Evolutionary conservation across 2,113 vertebrate genomes (phyloP), one percentile per base, ranked within the genome.

Genomic region (Eretmochelys imbricata): DNA sequence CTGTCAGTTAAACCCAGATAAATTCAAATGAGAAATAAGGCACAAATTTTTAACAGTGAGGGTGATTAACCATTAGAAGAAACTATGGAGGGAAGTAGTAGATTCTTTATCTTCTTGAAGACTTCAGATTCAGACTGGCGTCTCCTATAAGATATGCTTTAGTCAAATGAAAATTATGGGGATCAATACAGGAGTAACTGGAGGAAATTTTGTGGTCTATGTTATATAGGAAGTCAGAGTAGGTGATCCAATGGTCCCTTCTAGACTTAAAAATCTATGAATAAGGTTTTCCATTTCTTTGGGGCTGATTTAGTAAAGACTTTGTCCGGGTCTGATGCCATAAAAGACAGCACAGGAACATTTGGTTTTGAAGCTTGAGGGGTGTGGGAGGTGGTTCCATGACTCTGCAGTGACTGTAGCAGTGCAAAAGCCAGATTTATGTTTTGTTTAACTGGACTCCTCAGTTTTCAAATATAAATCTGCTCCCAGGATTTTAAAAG

Each of bases 101-200:
- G 79, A 0, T 91, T 89, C 93, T n/a, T n/a, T 22, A 83, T 2
- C 38, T 2, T 27, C 3, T 31, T 5, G 17, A 86, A 29, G 24
- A 55, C 10, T 54, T 82, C 27, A 88, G 59, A 72, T 46, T 35
- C 24, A 3, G 0, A 2, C 65, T 78, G 75, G 31, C 25, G 7
- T n/a, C 35, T 82, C 31, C 48, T 89, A n/a, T 62, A 91, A 94
- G 78, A 12, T 35, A 59, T 7, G 3, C 5, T 25, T 38, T 0
- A 1, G 0, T 0, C 0, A 3, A 62, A 46, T 0, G 1, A 49
- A 79, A 59, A 42, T 89, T 0, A 0, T 59, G 54, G n/a, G 35
- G 5, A 11, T 88, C 0, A 0, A 16, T 76, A 27, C 1, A 4
- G 76, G 29, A 84, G 29, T 50, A 87, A 53, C 9, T 72, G 35